Evolutionary conservation across 2,113 vertebrate species (phyloP).

Genomic region (Myotis lucifugus): DNA sequence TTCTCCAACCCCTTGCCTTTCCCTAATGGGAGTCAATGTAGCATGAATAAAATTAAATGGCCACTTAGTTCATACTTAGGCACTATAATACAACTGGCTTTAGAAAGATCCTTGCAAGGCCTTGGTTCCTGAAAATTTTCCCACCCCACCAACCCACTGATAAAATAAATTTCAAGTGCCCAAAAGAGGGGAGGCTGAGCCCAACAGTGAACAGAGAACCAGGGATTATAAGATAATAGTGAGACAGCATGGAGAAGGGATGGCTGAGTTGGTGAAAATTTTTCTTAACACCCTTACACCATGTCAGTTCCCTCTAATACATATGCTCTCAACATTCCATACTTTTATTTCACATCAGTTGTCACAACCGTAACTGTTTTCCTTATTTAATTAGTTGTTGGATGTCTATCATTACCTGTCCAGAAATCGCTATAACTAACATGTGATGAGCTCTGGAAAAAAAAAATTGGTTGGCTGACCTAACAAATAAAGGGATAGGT

Average conservation of each 20-base stretch:
- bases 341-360: not conserved
- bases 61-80: slow-evolving; percentile 50
- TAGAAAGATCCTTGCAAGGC: not conserved
- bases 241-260: not conserved
- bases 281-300: not conserved
- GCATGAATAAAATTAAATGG: slow-evolving; percentile 62
- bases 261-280: not conserved
- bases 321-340: not conserved
- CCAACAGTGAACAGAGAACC: not conserved
- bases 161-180: not conserved
- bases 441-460: not conserved
- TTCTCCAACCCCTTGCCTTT: not conserved
- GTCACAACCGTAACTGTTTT: not conserved
- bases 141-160: not conserved
- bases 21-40: slow-evolving; percentile 42
- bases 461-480: not conserved
- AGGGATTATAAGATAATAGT: not conserved
- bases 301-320: not conserved
- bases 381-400: not conserved
- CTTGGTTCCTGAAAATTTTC: not conserved
- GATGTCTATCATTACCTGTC: not conserved
- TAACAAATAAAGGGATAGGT: not conserved
- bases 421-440: not conserved
- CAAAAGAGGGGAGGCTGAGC: not conserved
- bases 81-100: not conserved